Percentiles rank a stretch among this genome's conserved stretches.
Conservation (phyloP, 2,888 invertebrate genomes). For the Drosophila kuntzei region DNA sequence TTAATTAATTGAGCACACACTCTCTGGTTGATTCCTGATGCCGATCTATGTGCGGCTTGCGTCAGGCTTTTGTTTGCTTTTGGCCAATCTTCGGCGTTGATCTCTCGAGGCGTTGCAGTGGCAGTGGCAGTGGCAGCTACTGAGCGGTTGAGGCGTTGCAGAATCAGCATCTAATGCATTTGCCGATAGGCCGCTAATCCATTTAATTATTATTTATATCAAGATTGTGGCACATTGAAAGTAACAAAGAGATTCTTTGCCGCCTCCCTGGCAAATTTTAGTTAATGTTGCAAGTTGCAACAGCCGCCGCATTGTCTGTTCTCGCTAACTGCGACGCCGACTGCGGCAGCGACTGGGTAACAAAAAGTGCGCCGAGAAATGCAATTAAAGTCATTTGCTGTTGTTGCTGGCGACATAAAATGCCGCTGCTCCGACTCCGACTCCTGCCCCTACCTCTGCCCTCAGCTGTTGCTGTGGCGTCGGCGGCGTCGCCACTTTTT, state of each 20-base stretch:
- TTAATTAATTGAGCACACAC: slow-evolving; percentile 79
- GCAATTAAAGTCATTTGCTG: slow-evolving; percentile 84
- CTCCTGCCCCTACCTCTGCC: slow-evolving; percentile 43
- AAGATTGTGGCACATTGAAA: slow-evolving; percentile 58
- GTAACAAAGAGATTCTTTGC: slow-evolving; percentile 46
- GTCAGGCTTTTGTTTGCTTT: slow-evolving; percentile 72
- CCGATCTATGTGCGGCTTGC: slow-evolving; percentile 40
- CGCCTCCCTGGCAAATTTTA: slow-evolving; percentile 38
- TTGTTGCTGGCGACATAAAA: slow-evolving; percentile 82
- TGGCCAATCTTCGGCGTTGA: slow-evolving; percentile 46
- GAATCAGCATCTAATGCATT: slow-evolving; percentile 69
- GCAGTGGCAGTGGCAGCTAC: slow-evolving; percentile 44
- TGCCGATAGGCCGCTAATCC: slow-evolving; percentile 70
- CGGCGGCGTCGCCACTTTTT: slow-evolving; percentile 76
- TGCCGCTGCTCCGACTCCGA: slow-evolving; percentile 54
- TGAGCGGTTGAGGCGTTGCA: slow-evolving; percentile 52
- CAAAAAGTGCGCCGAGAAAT: slow-evolving; percentile 81
- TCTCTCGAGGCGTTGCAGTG: slow-evolving; percentile 62
- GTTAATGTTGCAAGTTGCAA: slow-evolving; percentile 62
- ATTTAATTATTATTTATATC: slow-evolving; percentile 81
- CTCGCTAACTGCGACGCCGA: slow-evolving; percentile 34
- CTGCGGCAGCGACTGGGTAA: slow-evolving; percentile 10
- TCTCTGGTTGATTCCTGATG: slow-evolving; percentile 19
- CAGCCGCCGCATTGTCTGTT: slow-evolving; percentile 74
- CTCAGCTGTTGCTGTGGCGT: slow-evolving; percentile 55